Evolutionary conservation across 2,888 invertebrate species (phyloP).

Genomic region (Stegophylla sp.): DNA sequence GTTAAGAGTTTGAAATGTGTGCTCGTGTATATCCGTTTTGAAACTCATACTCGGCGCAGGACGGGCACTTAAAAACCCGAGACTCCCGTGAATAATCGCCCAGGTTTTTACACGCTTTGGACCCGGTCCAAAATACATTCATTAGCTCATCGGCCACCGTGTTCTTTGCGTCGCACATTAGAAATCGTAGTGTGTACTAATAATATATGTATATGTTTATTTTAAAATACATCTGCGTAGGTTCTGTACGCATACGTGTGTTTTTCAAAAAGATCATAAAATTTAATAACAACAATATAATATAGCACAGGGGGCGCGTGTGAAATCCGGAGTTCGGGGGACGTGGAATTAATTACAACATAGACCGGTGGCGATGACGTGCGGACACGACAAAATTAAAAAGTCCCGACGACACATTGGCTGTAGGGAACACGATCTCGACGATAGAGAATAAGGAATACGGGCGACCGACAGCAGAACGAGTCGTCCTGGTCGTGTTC

Average conservation of each 20-base stretch:
- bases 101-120: conserved; percentile 43
- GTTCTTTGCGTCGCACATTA: background rate
- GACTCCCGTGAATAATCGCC: conserved; percentile 43
- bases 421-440: conserved; percentile 25
- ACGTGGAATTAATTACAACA: conserved; percentile 47
- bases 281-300: conserved; percentile 44
- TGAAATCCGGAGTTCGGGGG: background rate
- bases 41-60: conserved; percentile 12
- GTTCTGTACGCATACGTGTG: background rate
- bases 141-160: conserved; percentile 42
- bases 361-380: conserved; percentile 35
- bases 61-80: conserved; percentile 46
- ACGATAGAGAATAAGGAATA: conserved; percentile 39
- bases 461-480: background rate
- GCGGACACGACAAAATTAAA: conserved; percentile 56
- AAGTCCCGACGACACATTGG: conserved; percentile 41
- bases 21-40: background rate
- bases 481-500: background rate
- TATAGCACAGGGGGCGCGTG: background rate
- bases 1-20: conserved; percentile 6
- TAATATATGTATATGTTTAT: background rate
- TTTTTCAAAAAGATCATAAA: conserved; percentile 39
- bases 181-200: background rate
- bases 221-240: conserved; percentile 7
- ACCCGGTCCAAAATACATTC: conserved; percentile 46